Evolutionary conservation across 1,140 invertebrate genomes (phyloP), one percentile per base, ranked within the genome.

Genomic region (Mylabris phalerata): DNA sequence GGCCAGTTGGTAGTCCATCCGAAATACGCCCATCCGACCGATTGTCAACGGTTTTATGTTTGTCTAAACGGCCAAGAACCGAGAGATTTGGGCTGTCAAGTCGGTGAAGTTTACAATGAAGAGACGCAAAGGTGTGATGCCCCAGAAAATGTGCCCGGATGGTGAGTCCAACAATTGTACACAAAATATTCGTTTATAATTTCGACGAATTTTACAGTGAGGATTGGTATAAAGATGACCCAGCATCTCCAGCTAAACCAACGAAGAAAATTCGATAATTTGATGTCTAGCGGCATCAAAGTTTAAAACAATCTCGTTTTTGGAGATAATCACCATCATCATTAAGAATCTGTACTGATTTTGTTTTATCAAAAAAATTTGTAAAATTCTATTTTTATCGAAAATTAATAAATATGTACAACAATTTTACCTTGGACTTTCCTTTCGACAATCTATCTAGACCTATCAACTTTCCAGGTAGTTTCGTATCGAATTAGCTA

Each of bases 21-120:
- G n/a, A 89, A 90, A 67, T 94, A 85, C 73, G 79, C 89, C 2
- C 89, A 94, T 75, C 88, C 89, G 9, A 84, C 83, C 6, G 89
- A 93, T 71, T 93, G 92, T 75, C 89, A 92, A 74, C 88, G 90
- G 56, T 90, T 92, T 79, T 92, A 93, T 71, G 89, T 93, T 5
- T 95, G 92, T 74, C 77, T 93, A 57, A 93, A 90, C 72, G 89
- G 89, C 5, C 80, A 88, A 13, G 90, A 89, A 55, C 90, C 91
- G 2, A 82, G 91, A 60, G 88, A 93, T 74, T 82, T 92, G 52
- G 89, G 89, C 19, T 94, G 92, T 75, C 83, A 84, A 67, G 80
- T 86, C 25, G 91, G 91, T 40, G 88, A 90, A 64, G 92, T 92
- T 10, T 93, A 92, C 79, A 93, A 92, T 70, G 88, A 92, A 58